phyloP scores from a whole-genome alignment of 1,140 invertebrate species.

The Linepithema humile region DNA sequence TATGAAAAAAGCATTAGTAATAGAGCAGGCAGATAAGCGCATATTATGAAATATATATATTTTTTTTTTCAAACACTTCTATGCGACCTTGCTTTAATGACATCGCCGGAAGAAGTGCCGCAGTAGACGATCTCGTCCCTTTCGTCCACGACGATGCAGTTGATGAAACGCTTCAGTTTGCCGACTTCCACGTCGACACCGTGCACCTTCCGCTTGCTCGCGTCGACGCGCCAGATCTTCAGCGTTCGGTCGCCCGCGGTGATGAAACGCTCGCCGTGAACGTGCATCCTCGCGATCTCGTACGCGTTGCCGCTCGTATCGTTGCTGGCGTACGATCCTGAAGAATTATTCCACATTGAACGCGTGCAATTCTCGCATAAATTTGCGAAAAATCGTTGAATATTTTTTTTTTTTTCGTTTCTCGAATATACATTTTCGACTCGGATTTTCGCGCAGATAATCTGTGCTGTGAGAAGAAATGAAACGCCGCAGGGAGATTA shows the following conservation, averaged over 20 bases:
- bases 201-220: conserved; percentile 88
- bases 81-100: conserved; percentile 84
- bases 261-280: conserved; percentile 87
- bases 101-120: conserved; percentile 92
- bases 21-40: background rate
- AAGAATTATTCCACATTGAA: background rate
- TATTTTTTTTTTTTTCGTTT: background rate
- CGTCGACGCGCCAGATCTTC: conserved; percentile 91
- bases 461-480: background rate
- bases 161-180: conserved; percentile 88
- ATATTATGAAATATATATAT: background rate
- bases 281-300: conserved; percentile 85
- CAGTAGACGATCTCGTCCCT: conserved; percentile 91
- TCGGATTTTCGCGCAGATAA: background rate
- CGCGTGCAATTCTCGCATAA: background rate
- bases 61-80: conserved; percentile 28
- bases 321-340: conserved; percentile 85
- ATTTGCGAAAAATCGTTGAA: background rate
- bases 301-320: conserved; percentile 88
- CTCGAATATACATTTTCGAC: background rate
- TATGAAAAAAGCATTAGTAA: conserved; percentile 80
- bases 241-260: conserved; percentile 90
- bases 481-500: conserved; percentile 23
- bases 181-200: conserved; percentile 89
- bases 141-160: conserved; percentile 87